Evolutionary conservation across 2,113 vertebrate genomes (phyloP).

Genomic region (Pelobates fuscus): DNA sequence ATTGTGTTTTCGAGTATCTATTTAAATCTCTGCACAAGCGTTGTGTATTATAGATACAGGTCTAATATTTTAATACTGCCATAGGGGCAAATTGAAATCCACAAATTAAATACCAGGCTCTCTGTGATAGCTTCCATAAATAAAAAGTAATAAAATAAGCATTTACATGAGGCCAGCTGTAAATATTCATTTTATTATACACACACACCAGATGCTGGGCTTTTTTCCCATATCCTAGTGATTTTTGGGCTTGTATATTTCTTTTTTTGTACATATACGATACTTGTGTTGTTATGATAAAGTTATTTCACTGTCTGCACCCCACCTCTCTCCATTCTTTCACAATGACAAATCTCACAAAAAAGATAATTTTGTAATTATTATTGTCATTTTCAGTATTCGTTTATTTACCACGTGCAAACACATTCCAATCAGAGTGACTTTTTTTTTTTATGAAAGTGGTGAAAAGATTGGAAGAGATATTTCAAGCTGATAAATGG

Average conservation of each 20-base stretch:
- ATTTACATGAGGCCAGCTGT: slow-evolving; percentile 24
- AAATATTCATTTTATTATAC: slow-evolving; percentile 3
- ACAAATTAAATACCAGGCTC: slow-evolving; percentile 24
- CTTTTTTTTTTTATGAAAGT: too few relatives aligned
- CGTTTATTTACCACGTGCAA: too few relatives aligned
- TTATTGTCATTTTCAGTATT: too few relatives aligned
- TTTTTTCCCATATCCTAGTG: background rate
- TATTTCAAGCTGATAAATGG: too few relatives aligned
- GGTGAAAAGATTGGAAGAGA: too few relatives aligned
- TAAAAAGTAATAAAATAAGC: slow-evolving; percentile 27
- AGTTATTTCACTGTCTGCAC: too few relatives aligned
- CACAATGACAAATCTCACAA: too few relatives aligned
- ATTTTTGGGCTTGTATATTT: background rate
- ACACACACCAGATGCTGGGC: slow-evolving; percentile 19
- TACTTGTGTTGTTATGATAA: background rate
- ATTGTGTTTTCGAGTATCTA: slow-evolving; percentile 6
- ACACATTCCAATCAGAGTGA: too few relatives aligned
- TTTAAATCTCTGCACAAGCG: background rate
- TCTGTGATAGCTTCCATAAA: slow-evolving; percentile 10
- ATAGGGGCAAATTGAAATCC: slow-evolving; percentile 21
- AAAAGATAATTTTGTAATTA: too few relatives aligned
- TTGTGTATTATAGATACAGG: slow-evolving; percentile 6
- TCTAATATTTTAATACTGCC: slow-evolving; percentile 3
- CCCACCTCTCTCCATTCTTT: too few relatives aligned
- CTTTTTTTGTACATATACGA: background rate